Percentiles rank a stretch among this genome's conserved stretches.
Conservation (phyloP, 2,113 vertebrate species). For the Chaenogobius annularis region DNA sequence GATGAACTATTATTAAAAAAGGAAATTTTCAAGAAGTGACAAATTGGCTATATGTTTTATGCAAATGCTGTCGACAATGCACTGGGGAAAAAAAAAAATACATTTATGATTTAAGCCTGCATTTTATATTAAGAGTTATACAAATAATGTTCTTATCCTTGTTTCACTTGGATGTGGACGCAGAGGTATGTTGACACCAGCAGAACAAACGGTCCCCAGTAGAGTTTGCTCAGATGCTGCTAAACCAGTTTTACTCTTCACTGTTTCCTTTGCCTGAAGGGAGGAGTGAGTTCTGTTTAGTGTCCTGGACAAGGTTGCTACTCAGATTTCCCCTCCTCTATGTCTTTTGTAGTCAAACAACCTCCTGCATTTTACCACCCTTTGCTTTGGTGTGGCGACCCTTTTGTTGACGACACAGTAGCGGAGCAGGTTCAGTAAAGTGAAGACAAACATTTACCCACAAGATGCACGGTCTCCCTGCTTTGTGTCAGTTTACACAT, state of each 20-base stretch:
- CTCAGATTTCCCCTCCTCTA: conserved; percentile 20
- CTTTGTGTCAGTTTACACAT: neutral
- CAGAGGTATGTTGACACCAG: conserved; percentile 23
- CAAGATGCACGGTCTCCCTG: neutral
- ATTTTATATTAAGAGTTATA: no score
- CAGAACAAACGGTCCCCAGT: neutral
- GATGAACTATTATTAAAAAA: no score
- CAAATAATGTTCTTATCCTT: no score
- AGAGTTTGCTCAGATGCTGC: conserved; percentile 40
- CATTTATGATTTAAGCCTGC: neutral
- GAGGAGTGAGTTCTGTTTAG: conserved; percentile 20
- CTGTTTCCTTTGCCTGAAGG: conserved; percentile 28
- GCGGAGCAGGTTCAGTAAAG: conserved; percentile 12
- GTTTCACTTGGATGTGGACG: neutral
- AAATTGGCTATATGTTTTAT: conserved; percentile 44
- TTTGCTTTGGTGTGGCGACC: conserved; percentile 15
- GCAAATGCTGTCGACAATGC: neutral
- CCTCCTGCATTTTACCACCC: neutral
- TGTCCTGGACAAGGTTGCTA: neutral
- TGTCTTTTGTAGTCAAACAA: conserved; percentile 23
- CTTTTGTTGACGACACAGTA: conserved; percentile 50
- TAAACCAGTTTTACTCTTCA: conserved; percentile 62
- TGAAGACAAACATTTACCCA: conserved; percentile 51
- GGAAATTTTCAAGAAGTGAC: no score
- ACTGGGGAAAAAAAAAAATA: no score